Evolutionary conservation across 2,797 vertebrate genomes (phyloP), one percentile per base, ranked within the genome.

Genomic region (Paratrypauchen microcephalus): DNA sequence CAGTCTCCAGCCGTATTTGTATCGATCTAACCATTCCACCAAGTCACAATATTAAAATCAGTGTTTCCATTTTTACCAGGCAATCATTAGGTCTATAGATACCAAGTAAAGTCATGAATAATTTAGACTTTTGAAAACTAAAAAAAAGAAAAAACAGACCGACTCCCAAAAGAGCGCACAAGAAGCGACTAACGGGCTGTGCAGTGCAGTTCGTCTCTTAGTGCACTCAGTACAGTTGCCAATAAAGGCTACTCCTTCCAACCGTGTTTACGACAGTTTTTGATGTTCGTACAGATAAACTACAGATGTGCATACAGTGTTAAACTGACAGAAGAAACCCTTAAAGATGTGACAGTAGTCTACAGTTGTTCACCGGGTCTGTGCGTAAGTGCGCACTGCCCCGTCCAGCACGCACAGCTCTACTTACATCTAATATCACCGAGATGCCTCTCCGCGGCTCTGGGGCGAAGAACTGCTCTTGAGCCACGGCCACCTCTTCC

Each of bases 341-440:
- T 45, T 7, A 61, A n/a, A 54, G n/a, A 21, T 9, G 52, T 55
- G 23, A 21, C 21, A 55, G 21, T 61, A 11, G 36, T 32, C 11
- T 39, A 41, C 19, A 39, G 30, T 61, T 41, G 59, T 61, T 21
- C 59, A 23, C 11, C 32, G 39, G 39, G 59, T 61, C 59, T 39
- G 59, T 79, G 59, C 59, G 60, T 84, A 81, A 90, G 64, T 86
- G 79, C 85, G 87, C 82, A 85, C 77, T 68, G 79, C 79, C 72
- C 79, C 73, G 77, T 45, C 41, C 41, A 45, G 41, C 15, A 9
- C n/a, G 50, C 50, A 45, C 60, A 62, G 60, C 12, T 6, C 72
- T 93, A 96, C 97, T 95, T 92, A 98, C 97, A 93, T 98, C 97
- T 90, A 99, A 83, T 71, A 99, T 99, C 60, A 98, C 97, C 16